Evolutionary conservation across 2,113 vertebrate species (phyloP).

Genomic region (Trogon melanurus): DNA sequence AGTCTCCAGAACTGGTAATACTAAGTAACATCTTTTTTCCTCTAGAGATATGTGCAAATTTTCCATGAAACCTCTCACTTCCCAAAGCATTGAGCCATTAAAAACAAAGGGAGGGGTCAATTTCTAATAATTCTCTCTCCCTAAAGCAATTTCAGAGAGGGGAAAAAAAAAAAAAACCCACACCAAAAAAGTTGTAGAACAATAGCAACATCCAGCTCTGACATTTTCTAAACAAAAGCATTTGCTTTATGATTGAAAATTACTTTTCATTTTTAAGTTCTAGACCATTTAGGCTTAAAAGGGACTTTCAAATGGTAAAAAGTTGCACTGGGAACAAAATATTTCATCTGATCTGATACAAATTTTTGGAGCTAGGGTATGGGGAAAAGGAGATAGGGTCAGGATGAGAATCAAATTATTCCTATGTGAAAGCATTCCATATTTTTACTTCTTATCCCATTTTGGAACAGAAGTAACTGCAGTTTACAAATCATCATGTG

Average conservation of each 20-base stretch:
- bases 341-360: background rate
- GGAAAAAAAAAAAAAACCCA: no score
- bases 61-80: background rate
- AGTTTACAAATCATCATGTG: background rate
- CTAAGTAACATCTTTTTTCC: background rate
- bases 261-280: conserved; percentile 16
- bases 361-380: background rate
- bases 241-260: conserved; percentile 46
- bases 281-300: conserved; percentile 20
- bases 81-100: background rate
- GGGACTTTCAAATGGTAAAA: background rate
- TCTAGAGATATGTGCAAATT: background rate
- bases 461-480: background rate
- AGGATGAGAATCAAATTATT: background rate
- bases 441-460: background rate
- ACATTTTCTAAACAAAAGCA: conserved; percentile 27
- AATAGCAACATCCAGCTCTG: background rate
- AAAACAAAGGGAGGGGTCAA: background rate
- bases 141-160: background rate
- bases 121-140: background rate
- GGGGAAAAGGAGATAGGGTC: background rate
- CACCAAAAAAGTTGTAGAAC: background rate
- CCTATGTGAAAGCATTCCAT: background rate
- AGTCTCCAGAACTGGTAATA: background rate
- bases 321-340: conserved; percentile 7